Conservation (phyloP, 2,113 vertebrate species). For the Panthera leo region DNA sequence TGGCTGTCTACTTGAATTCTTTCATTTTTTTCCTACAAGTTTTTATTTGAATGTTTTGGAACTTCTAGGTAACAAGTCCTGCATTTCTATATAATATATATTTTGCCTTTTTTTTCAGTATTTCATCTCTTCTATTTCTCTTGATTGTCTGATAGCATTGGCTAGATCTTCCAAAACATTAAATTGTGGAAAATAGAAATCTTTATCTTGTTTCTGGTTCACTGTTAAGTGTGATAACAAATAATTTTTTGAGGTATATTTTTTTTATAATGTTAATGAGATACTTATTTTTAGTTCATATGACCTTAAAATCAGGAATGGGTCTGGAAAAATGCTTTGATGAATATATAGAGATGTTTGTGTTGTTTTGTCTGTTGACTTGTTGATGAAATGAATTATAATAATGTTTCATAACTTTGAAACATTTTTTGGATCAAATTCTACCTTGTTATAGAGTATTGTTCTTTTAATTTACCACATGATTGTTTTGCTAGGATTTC, state of each 20-base stretch:
- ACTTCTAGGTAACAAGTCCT: constrained; percentile 24
- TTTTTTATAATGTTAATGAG: constrained; percentile 20
- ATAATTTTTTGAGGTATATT: background rate
- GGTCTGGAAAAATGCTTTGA: constrained; percentile 57
- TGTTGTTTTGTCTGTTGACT: constrained; percentile 14
- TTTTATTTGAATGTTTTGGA: constrained; percentile 60
- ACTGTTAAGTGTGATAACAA: constrained; percentile 19
- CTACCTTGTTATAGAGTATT: background rate
- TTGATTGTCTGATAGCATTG: constrained; percentile 53
- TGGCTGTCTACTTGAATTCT: constrained; percentile 20
- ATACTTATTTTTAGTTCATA: background rate
- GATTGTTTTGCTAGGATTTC: background rate
- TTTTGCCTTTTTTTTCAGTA: constrained; percentile 5
- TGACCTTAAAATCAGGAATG: constrained; percentile 12
- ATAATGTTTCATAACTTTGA: constrained; percentile 53
- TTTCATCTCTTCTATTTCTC: constrained; percentile 34
- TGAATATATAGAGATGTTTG: background rate
- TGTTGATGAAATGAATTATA: constrained; percentile 36
- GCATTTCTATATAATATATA: background rate
- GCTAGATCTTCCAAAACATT: constrained; percentile 50
- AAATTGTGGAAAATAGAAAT: constrained; percentile 10
- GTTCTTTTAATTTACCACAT: constrained; percentile 34
- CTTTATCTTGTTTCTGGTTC: constrained; percentile 43
- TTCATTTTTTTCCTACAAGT: constrained; percentile 25
- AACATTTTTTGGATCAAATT: constrained; percentile 45